A percentile compares a stretch with the other conserved stretches of the same genome.
Evolutionary conservation across 1,140 invertebrate genomes (phyloP).

Genomic region (Drosophila busckii): DNA sequence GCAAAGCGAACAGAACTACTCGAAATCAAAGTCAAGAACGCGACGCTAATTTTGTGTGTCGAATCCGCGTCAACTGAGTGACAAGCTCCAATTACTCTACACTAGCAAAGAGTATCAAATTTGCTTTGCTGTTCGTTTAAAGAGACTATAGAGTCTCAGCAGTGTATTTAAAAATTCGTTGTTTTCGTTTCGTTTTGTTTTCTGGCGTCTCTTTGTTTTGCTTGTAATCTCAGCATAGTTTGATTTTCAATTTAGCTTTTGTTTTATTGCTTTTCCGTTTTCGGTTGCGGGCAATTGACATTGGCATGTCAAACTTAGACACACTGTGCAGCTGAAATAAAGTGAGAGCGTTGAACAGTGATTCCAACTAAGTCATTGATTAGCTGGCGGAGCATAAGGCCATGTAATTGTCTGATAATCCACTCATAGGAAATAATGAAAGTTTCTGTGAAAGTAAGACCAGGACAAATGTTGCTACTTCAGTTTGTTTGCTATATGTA

Average conservation of each 20-base stretch:
- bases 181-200: conserved; percentile 1
- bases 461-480: too few species aligned
- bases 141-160: too few species aligned
- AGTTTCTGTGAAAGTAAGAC: too few species aligned
- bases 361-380: background rate
- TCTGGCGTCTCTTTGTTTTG: too few species aligned
- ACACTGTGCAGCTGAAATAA: background rate
- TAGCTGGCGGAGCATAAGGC: too few species aligned
- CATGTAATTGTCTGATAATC: too few species aligned
- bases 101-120: too few species aligned
- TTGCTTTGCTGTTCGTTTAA: background rate
- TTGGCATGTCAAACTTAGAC: conserved; percentile 6
- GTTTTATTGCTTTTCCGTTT: conserved; percentile 55
- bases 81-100: conserved; percentile 11
- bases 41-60: conserved; percentile 49
- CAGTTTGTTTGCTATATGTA: too few species aligned
- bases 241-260: conserved; percentile 26
- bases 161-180: too few species aligned
- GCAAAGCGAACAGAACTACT: conserved; percentile 21
- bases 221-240: conserved; percentile 31
- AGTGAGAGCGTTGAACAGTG: background rate
- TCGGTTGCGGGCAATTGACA: conserved; percentile 49
- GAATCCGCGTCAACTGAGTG: conserved; percentile 7
- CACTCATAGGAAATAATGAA: too few species aligned
- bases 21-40: conserved; percentile 72